Evolutionary conservation across 2,797 vertebrate species (phyloP).

Genomic region (Scolopax bukidnonensis): DNA sequence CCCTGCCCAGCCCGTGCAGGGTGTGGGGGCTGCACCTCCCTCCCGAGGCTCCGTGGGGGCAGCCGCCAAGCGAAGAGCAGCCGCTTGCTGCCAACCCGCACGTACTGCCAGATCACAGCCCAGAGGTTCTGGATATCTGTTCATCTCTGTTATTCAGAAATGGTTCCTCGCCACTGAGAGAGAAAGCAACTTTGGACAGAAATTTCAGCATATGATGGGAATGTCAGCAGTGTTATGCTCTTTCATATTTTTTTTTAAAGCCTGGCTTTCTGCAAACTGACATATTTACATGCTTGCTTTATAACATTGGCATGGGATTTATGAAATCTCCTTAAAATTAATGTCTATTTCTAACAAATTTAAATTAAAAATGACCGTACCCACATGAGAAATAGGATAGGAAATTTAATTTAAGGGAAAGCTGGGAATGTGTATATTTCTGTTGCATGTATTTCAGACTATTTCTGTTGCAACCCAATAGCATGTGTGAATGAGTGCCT

Average conservation of each 20-base stretch:
- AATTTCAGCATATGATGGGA: slow-evolving; percentile 28
- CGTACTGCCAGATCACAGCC: background rate
- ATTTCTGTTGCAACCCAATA: slow-evolving; percentile 28
- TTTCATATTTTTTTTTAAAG: slow-evolving; percentile 43
- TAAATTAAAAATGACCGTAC: slow-evolving; percentile 54
- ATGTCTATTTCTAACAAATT: slow-evolving; percentile 63
- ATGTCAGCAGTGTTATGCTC: slow-evolving; percentile 44
- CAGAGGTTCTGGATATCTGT: background rate
- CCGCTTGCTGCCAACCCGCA: rapidly evolving
- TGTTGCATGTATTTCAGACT: slow-evolving; percentile 30
- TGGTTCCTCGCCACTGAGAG: slow-evolving; percentile 7
- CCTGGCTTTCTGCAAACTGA: slow-evolving; percentile 69
- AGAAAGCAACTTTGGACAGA: slow-evolving; percentile 64
- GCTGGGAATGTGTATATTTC: slow-evolving; percentile 23
- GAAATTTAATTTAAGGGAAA: slow-evolving; percentile 59
- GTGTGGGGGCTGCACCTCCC: rapidly evolving
- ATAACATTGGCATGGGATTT: slow-evolving; percentile 54
- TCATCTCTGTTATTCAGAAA: slow-evolving; percentile 18
- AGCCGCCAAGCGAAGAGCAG: background rate
- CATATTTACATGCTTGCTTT: slow-evolving; percentile 64
- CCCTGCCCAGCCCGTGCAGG: background rate
- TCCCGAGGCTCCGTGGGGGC: background rate
- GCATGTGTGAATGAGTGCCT: background rate
- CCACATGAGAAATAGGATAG: slow-evolving; percentile 42
- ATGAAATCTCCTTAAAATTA: slow-evolving; percentile 56